A percentile compares a stretch with the other conserved stretches of the same genome.
These are phyloP conservation scores for honey bee (Apis mellifera) DNA, from an alignment of 1,140 invertebrate genomes.

Conservation along the genomic window Amel_HAv3.1 CM009940.2:11823501-11824000, in stretches of 20 bases:
- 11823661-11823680: background rate
- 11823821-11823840: background rate
- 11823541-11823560: background rate
- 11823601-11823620: background rate
- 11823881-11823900: background rate
- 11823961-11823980: constrained; percentile 4
- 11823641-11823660: background rate
- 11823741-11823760: background rate
- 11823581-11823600: background rate
- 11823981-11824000: constrained; percentile 1
- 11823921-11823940: constrained; percentile 54
- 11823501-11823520: constrained; percentile 18
- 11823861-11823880: background rate
- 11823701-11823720: background rate
- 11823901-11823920: background rate
- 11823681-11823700: background rate
- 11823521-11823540: background rate
- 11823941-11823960: constrained; percentile 13
- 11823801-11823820: background rate
- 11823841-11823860: background rate
- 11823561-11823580: too few species aligned
- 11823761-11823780: background rate
- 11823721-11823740: background rate
- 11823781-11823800: background rate
- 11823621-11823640: background rate